Percentiles rank a stretch among this genome's conserved stretches.
Conservation (phyloP, 1,140 invertebrate genomes). For the Venturia canescens region DNA sequence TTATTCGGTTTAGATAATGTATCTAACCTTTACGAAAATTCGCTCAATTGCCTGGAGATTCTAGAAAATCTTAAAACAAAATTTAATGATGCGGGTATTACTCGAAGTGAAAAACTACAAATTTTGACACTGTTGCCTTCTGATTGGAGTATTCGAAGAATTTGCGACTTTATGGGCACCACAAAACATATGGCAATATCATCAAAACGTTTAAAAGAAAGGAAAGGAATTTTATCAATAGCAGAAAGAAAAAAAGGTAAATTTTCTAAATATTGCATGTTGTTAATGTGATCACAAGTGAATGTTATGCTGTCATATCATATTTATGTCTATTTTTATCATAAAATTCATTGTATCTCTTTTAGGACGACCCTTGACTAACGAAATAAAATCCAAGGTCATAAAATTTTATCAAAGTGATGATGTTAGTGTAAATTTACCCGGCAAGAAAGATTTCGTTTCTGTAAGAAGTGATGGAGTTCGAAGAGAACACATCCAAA, state of each 20-base stretch:
- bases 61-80: slow-evolving; percentile 31
- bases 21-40: slow-evolving; percentile 33
- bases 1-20: slow-evolving; percentile 29
- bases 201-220: too few relatives aligned
- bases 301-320: too few relatives aligned
- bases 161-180: too few relatives aligned
- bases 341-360: too few relatives aligned
- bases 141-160: too few relatives aligned
- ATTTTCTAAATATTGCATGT: background rate
- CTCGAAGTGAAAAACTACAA: slow-evolving; percentile 3
- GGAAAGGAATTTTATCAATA: slow-evolving; percentile 20
- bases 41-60: slow-evolving; percentile 26
- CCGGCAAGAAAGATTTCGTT: slow-evolving; percentile 27
- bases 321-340: too few relatives aligned
- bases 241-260: slow-evolving; percentile 6
- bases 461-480: slow-evolving; percentile 2
- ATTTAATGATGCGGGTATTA: slow-evolving; percentile 38
- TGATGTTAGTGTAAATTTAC: background rate
- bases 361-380: background rate
- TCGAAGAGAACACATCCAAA: slow-evolving; percentile 21
- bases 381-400: background rate
- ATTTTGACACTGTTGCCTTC: too few relatives aligned
- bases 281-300: too few relatives aligned
- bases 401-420: background rate
- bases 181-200: too few relatives aligned